A percentile compares a stretch with the other conserved stretches of the same genome.
These are phyloP conservation scores for Noctilio leporinus DNA, from an alignment of 2,113 vertebrate genomes.

Conservation along the genomic window DNA sequence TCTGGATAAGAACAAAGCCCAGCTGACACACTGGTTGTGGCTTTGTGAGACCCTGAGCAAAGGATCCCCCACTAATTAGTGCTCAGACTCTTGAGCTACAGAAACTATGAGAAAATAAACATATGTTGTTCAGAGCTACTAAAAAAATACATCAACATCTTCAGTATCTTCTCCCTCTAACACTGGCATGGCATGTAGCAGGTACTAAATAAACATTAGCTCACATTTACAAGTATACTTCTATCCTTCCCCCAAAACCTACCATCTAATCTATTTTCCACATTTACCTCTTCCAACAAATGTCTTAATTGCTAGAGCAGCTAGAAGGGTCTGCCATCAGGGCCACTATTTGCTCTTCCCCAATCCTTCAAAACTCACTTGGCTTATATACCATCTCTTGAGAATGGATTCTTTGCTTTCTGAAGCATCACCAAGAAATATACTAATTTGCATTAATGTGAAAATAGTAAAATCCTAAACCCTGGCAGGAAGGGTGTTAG, in stretches of 20 bases:
- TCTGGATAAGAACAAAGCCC: neutral
- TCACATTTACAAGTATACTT: neutral
- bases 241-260: neutral
- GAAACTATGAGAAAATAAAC: neutral
- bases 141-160: neutral
- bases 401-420: neutral
- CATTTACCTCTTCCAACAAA: neutral
- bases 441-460: neutral
- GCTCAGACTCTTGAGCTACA: neutral
- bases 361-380: conserved; percentile 6
- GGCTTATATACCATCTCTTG: neutral
- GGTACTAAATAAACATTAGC: neutral
- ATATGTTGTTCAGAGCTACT: neutral
- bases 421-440: neutral
- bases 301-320: neutral
- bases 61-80: neutral
- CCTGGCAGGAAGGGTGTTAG: neutral
- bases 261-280: neutral
- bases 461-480: conserved; percentile 23
- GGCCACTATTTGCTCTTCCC: neutral
- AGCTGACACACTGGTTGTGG: neutral
- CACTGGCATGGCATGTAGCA: neutral
- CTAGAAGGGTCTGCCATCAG: neutral
- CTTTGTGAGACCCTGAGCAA: neutral
- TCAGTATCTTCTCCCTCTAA: neutral